phyloP scores from a whole-genome alignment of 2,797 vertebrate genomes.

The Pipistrellus kuhlii region DNA sequence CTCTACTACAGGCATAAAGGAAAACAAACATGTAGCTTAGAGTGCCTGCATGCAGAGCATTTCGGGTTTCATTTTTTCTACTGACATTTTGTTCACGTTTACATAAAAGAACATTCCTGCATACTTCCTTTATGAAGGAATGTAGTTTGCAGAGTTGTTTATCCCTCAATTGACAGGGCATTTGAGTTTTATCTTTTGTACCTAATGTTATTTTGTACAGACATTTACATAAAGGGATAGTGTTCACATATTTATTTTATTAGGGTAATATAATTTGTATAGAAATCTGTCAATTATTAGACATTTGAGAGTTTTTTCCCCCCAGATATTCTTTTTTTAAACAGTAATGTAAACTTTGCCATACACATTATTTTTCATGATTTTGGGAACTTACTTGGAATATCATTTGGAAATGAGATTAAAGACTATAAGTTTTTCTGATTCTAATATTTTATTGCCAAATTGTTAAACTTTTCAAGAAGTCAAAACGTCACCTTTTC shows the following conservation, averaged over 20 bases:
- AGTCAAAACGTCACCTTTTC: slow-evolving; percentile 63
- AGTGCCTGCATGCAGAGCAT: not conserved
- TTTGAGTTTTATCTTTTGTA: slow-evolving; percentile 53
- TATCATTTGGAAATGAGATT: slow-evolving; percentile 61
- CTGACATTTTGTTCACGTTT: slow-evolving; percentile 23
- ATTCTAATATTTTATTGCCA: slow-evolving; percentile 71
- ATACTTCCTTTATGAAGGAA: slow-evolving; percentile 23
- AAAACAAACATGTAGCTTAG: slow-evolving; percentile 24
- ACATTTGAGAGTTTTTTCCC: not conserved
- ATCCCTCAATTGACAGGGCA: not conserved
- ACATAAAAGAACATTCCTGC: not conserved
- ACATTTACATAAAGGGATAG: slow-evolving; percentile 26
- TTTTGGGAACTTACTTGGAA: slow-evolving; percentile 61
- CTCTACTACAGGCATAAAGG: not conserved
- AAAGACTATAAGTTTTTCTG: slow-evolving; percentile 63
- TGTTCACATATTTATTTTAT: slow-evolving; percentile 58
- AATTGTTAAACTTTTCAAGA: slow-evolving; percentile 64
- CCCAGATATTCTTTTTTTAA: not conserved
- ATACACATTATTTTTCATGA: slow-evolving; percentile 34
- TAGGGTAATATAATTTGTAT: slow-evolving; percentile 50
- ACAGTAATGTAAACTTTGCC: slow-evolving; percentile 34
- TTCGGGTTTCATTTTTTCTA: slow-evolving; percentile 20
- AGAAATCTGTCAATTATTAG: slow-evolving; percentile 24
- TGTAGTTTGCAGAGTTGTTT: not conserved
- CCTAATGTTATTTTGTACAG: slow-evolving; percentile 26